Evolutionary conservation across 1,140 invertebrate genomes (phyloP).

Genomic region (Drosophila repleta): DNA sequence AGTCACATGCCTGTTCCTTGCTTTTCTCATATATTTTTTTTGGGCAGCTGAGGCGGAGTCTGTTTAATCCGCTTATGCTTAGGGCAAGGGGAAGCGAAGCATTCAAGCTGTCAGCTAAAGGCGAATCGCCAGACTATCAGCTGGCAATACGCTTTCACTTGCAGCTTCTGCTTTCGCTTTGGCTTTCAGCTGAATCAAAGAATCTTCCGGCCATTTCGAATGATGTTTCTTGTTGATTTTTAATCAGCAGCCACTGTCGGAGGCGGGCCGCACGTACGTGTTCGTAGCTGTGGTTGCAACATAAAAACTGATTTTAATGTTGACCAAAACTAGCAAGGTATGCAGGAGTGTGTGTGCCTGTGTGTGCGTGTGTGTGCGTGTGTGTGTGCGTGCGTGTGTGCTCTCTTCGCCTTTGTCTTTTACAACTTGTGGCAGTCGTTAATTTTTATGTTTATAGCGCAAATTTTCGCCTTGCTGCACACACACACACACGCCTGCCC

Average conservation of each 20-base stretch:
- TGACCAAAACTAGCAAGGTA: conserved; percentile 24
- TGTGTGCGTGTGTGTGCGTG: not conserved
- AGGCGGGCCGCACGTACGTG: conserved; percentile 45
- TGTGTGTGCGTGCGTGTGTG: not conserved
- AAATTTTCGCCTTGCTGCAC: conserved; percentile 80
- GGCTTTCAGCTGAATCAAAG: not conserved
- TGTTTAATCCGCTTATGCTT: conserved; percentile 65
- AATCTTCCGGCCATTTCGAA: conserved; percentile 33
- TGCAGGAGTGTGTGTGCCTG: not conserved
- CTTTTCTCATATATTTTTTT: not conserved
- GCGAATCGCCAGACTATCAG: not conserved
- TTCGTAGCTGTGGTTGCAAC: conserved; percentile 60
- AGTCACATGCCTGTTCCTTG: too few species aligned
- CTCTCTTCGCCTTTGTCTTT: conserved; percentile 63
- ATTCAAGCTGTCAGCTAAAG: conserved; percentile 24
- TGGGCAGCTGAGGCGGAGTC: conserved; percentile 32
- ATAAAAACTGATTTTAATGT: conserved; percentile 82
- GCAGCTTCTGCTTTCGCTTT: not conserved
- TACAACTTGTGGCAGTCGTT: conserved; percentile 80
- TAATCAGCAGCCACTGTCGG: conserved; percentile 52
- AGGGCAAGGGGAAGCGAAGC: conserved; percentile 24
- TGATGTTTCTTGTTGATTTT: conserved; percentile 66
- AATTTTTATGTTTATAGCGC: conserved; percentile 82
- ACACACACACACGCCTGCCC: conserved; percentile 35
- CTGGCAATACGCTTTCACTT: not conserved